Percentiles rank a stretch among this genome's conserved stretches.
Evolutionary conservation across 2,797 vertebrate genomes (phyloP).

Genomic region (Chrosomus eos): DNA sequence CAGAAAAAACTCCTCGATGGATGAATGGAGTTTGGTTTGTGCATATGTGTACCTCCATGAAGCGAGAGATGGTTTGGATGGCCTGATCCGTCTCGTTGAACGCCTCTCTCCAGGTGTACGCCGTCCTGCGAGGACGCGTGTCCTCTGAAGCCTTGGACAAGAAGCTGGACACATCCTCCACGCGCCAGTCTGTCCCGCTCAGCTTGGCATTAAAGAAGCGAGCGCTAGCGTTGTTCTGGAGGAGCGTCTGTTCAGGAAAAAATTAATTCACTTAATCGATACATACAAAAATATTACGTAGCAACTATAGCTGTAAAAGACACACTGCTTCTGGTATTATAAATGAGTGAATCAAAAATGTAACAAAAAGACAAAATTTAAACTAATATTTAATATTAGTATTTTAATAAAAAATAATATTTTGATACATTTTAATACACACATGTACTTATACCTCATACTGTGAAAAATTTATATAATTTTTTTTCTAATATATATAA

Average conservation of each 20-base stretch:
- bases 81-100: constrained; percentile 93
- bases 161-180: constrained; percentile 84
- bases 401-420: background rate
- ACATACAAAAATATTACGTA: background rate
- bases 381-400: too few relatives aligned
- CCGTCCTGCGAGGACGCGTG: constrained; percentile 67
- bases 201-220: constrained; percentile 82
- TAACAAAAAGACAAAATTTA: background rate
- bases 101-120: constrained; percentile 89
- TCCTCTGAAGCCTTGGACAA: constrained; percentile 85
- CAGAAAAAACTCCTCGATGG: background rate
- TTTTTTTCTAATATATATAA: background rate
- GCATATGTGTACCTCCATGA: constrained; percentile 88
- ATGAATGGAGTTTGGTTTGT: background rate
- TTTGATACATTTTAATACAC: background rate
- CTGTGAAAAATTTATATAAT: background rate
- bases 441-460: background rate
- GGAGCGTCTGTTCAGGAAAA: constrained; percentile 78
- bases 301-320: background rate
- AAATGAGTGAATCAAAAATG: background rate
- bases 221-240: constrained; percentile 85
- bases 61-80: constrained; percentile 89
- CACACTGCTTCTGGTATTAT: background rate
- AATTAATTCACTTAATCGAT: background rate
- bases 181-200: constrained; percentile 82